Percentiles rank a stretch among this genome's conserved stretches.
Evolutionary conservation across 2,888 invertebrate species (phyloP).

Genomic region (Aleiodes testaceus): DNA sequence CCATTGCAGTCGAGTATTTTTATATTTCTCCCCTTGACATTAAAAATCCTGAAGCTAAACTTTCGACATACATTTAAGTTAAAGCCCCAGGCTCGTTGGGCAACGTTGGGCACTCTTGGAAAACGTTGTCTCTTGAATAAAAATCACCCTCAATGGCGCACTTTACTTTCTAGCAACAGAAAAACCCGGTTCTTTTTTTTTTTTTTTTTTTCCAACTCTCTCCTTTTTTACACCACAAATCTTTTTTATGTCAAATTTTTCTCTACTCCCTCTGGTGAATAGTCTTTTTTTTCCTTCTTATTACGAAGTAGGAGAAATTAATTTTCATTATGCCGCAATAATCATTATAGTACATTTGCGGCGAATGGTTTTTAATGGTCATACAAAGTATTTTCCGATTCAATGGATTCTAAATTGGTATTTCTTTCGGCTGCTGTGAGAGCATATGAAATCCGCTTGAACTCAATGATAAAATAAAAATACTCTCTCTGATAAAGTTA

Average conservation of each 20-base stretch:
- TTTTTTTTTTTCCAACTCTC: background rate
- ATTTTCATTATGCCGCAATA: no score
- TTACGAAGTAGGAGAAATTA: no score
- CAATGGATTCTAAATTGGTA: no score
- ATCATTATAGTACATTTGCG: no score
- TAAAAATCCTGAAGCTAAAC: slow-evolving; percentile 68
- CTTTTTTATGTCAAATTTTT: background rate
- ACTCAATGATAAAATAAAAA: no score
- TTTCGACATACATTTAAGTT: slow-evolving; percentile 70
- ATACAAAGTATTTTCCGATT: no score
- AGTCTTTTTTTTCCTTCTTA: no score
- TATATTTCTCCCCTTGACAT: slow-evolving; percentile 65
- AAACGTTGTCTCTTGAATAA: slow-evolving; percentile 71
- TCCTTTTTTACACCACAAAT: background rate
- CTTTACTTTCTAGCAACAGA: slow-evolving; percentile 58
- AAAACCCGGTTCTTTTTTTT: background rate
- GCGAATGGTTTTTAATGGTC: no score
- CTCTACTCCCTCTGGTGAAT: background rate
- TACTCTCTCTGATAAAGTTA: no score
- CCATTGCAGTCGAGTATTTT: slow-evolving; percentile 60
- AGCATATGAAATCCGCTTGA: no score
- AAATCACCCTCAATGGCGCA: slow-evolving; percentile 70
- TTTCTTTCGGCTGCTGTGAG: no score
- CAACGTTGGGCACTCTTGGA: slow-evolving; percentile 54
- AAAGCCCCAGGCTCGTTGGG: slow-evolving; percentile 56